Evolutionary conservation across 2,888 invertebrate genomes (phyloP).

Genomic region (Drosophila cracens): DNA sequence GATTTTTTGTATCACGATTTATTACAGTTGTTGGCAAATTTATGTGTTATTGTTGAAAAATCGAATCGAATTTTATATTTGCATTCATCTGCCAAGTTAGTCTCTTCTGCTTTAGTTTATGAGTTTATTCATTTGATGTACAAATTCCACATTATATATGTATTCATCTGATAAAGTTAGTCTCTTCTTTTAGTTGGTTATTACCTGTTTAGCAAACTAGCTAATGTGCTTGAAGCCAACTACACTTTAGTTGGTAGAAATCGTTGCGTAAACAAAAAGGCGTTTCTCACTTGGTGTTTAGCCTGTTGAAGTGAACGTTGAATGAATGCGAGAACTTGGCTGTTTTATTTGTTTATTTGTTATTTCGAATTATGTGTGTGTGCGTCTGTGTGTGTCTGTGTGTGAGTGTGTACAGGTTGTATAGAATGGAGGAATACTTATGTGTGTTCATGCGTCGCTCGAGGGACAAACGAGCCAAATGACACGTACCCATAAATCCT

Average conservation of each 20-base stretch:
- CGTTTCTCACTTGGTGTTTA: conserved; percentile 35
- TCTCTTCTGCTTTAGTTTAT: not conserved
- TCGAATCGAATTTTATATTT: not conserved
- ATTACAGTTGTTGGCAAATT: too few relatives aligned
- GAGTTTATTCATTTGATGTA: not conserved
- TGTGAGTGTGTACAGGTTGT: conserved; percentile 8
- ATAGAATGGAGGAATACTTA: conserved; percentile 28
- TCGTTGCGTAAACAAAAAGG: conserved; percentile 32
- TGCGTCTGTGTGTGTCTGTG: not conserved
- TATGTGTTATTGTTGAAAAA: not conserved
- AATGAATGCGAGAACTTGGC: conserved; percentile 37
- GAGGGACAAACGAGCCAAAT: conserved; percentile 70
- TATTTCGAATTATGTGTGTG: conserved; percentile 20
- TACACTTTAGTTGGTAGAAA: not conserved
- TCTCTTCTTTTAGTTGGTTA: not conserved
- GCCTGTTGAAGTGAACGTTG: conserved; percentile 48
- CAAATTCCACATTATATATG: not conserved
- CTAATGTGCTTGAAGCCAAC: conserved; percentile 5
- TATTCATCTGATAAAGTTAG: too few relatives aligned
- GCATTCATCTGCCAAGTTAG: not conserved
- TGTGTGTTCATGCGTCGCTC: conserved; percentile 28
- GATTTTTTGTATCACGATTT: too few relatives aligned
- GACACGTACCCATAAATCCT: conserved; percentile 75
- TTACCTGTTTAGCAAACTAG: not conserved
- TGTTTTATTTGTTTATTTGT: conserved; percentile 63